Evolutionary conservation across 2,113 vertebrate species (phyloP).

Genomic region (Cariama cristata): DNA sequence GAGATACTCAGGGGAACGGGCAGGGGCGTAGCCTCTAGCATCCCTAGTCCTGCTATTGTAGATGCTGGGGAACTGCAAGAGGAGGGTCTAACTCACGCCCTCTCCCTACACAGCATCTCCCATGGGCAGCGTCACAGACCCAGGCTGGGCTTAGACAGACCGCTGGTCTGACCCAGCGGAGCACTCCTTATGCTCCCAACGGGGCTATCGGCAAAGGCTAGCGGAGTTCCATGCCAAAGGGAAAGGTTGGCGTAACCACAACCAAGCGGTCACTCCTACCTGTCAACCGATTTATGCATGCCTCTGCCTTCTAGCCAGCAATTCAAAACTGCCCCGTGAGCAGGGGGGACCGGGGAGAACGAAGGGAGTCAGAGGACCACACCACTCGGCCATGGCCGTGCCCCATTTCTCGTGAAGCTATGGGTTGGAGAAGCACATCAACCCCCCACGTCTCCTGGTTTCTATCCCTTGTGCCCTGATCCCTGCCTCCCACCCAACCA

Average conservation of each 20-base stretch:
- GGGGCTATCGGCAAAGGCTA: background rate
- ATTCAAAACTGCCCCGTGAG: background rate
- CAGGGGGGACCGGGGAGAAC: rapidly evolving
- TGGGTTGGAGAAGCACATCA: background rate
- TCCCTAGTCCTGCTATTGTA: background rate
- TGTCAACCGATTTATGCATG: background rate
- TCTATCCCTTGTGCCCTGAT: background rate
- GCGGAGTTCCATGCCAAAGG: background rate
- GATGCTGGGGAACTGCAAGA: background rate
- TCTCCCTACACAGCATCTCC: background rate
- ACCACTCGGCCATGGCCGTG: background rate
- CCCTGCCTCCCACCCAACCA: background rate
- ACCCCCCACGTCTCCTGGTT: background rate
- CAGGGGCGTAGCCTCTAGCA: background rate
- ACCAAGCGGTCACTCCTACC: background rate
- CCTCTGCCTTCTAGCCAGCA: background rate
- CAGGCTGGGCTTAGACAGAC: background rate
- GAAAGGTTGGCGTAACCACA: background rate
- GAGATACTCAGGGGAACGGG: too few species aligned
- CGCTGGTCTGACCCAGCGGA: background rate
- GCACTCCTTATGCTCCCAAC: rapidly evolving
- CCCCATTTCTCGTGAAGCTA: background rate
- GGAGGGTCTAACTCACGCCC: background rate
- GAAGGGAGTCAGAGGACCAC: background rate
- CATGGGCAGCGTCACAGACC: background rate